These are phyloP conservation scores for Oncopeltus fasciatus DNA, from an alignment of 1,140 invertebrate species.

Conservation along the genomic window DNA sequence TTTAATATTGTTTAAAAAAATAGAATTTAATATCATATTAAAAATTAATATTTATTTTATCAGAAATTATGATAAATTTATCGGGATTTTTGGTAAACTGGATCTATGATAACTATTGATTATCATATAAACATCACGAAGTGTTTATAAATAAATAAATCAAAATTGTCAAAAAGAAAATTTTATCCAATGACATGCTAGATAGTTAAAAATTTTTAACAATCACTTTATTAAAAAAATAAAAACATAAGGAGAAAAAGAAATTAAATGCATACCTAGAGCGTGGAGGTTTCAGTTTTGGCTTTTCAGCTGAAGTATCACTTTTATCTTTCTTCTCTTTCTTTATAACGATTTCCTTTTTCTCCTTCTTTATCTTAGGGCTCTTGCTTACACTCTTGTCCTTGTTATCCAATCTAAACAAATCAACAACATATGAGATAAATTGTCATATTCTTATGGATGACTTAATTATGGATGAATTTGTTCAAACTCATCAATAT, in stretches of 20 bases:
- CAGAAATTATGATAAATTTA: too few species aligned
- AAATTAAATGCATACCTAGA: conserved; percentile 29
- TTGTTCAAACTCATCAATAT: conserved; percentile 2
- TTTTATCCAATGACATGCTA: neutral
- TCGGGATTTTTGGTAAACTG: too few species aligned
- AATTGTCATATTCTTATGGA: neutral
- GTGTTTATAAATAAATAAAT: neutral
- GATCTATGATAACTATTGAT: too few species aligned
- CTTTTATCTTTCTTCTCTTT: conserved; percentile 31
- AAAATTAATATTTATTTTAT: too few species aligned
- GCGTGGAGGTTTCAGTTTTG: conserved; percentile 39
- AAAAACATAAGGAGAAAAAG: conserved; percentile 5
- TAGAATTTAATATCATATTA: too few species aligned
- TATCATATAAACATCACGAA: too few species aligned
- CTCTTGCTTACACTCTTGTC: conserved; percentile 35
- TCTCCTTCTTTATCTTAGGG: conserved; percentile 33
- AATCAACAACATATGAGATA: neutral
- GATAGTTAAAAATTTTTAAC: neutral
- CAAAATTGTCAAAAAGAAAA: neutral
- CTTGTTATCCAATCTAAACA: conserved; percentile 27
- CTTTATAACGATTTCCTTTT: conserved; percentile 24
- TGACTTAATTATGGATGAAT: neutral
- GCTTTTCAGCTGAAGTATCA: conserved; percentile 30
- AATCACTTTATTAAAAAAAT: too few species aligned
- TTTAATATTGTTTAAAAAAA: too few species aligned